phyloP scores from a whole-genome alignment of 2,113 vertebrate genomes.

The Upupa epops region DNA sequence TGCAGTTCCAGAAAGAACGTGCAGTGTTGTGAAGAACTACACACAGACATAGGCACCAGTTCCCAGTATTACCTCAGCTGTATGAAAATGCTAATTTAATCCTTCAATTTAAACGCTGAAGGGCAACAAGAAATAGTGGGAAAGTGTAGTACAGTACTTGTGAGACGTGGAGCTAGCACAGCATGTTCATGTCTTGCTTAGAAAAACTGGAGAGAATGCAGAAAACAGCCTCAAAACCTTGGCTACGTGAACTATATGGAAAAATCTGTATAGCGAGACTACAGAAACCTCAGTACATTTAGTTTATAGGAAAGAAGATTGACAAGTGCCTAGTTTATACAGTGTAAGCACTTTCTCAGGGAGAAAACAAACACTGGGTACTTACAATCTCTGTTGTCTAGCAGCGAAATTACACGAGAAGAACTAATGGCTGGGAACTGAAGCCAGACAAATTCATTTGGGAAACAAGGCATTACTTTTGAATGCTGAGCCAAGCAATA shows the following conservation, averaged over 20 bases:
- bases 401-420: conserved; percentile 13
- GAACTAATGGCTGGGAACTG: not conserved
- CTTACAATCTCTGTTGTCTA: not conserved
- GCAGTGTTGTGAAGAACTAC: not conserved
- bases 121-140: not conserved
- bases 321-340: conserved; percentile 4
- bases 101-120: not conserved
- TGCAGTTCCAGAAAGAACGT: not conserved
- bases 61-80: not conserved
- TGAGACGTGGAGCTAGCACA: not conserved
- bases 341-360: not conserved
- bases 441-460: conserved; percentile 16
- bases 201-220: not conserved
- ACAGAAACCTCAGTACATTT: not conserved
- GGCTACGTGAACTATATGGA: not conserved
- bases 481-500: not conserved
- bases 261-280: not conserved
- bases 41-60: not conserved
- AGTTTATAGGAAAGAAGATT: not conserved
- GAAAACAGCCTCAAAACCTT: not conserved
- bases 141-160: not conserved
- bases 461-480: conserved; percentile 1
- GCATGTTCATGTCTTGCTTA: not conserved
- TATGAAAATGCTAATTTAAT: not conserved
- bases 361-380: conserved; percentile 30